phyloP scores from a whole-genome alignment of 1,140 invertebrate species.

The Drosophila repletoides region DNA sequence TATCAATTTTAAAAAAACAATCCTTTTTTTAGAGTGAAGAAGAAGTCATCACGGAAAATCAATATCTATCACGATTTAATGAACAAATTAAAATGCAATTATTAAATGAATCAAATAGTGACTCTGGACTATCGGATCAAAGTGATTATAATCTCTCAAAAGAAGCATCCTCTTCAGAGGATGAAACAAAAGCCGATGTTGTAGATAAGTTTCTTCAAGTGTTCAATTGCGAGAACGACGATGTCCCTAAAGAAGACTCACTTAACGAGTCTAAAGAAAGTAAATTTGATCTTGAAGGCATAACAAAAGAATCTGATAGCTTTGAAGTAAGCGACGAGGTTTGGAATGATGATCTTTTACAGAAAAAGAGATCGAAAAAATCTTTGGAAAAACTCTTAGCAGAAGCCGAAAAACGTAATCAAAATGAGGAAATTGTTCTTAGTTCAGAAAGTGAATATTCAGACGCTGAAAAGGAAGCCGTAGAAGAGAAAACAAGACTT shows the following conservation, averaged over 20 bases:
- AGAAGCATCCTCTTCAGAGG: slow-evolving; percentile 30
- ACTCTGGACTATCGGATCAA: slow-evolving; percentile 55
- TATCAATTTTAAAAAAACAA: not conserved
- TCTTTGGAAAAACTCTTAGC: slow-evolving; percentile 43
- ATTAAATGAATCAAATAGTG: slow-evolving; percentile 64
- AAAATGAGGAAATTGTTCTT: slow-evolving; percentile 65
- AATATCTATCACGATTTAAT: slow-evolving; percentile 63
- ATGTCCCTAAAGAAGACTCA: slow-evolving; percentile 19
- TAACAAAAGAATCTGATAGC: slow-evolving; percentile 19
- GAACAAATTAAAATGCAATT: slow-evolving; percentile 69
- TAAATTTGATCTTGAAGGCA: slow-evolving; percentile 19
- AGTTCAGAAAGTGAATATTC: slow-evolving; percentile 75
- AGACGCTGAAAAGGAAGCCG: slow-evolving; percentile 44
- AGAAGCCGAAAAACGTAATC: slow-evolving; percentile 46
- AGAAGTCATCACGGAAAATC: slow-evolving; percentile 59
- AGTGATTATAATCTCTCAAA: slow-evolving; percentile 48
- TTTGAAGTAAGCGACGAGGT: slow-evolving; percentile 42
- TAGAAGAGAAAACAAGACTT: slow-evolving; percentile 50
- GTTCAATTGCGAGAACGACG: slow-evolving; percentile 35
- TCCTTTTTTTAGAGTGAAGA: slow-evolving; percentile 50
- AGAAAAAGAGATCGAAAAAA: slow-evolving; percentile 34
- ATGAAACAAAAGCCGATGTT: slow-evolving; percentile 31
- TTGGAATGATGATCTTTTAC: slow-evolving; percentile 28
- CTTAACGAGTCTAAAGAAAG: slow-evolving; percentile 13
- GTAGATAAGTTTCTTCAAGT: slow-evolving; percentile 68